Conservation (phyloP, 2,888 invertebrate species). For the Tridacna gigas region DNA sequence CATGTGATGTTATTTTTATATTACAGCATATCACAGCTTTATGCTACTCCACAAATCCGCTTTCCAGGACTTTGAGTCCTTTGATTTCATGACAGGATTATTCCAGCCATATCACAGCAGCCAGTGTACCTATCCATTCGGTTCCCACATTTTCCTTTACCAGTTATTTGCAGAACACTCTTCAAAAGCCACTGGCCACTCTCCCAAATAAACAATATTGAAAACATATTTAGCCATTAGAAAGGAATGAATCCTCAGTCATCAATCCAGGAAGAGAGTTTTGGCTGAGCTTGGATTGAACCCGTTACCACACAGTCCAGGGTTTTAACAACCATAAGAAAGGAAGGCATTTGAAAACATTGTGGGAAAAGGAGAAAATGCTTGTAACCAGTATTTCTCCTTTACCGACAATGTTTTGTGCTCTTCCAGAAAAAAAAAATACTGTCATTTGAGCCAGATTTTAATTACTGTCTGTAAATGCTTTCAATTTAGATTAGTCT, state of each 20-base stretch:
- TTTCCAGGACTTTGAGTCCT: no score
- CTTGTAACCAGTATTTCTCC: background rate
- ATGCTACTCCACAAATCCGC: no score
- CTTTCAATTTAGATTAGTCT: no score
- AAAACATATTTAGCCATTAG: background rate
- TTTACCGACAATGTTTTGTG: background rate
- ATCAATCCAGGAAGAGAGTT: background rate
- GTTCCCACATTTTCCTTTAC: no score
- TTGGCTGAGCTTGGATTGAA: background rate
- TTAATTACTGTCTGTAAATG: no score
- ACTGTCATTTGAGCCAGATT: no score
- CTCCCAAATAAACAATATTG: background rate
- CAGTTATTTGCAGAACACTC: no score
- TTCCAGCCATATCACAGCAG: background rate
- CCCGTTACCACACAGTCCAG: background rate
- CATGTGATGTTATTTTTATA: no score
- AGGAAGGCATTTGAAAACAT: background rate
- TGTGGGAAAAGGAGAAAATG: conserved; percentile 2
- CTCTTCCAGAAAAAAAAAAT: no score
- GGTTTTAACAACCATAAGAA: background rate
- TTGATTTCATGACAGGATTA: background rate
- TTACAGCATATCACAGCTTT: no score
- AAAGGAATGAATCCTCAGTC: background rate
- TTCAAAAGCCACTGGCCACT: no score
- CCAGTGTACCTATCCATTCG: no score